Evolutionary conservation across 2,113 vertebrate species (phyloP).

Genomic region (Pterocles orientalis): DNA sequence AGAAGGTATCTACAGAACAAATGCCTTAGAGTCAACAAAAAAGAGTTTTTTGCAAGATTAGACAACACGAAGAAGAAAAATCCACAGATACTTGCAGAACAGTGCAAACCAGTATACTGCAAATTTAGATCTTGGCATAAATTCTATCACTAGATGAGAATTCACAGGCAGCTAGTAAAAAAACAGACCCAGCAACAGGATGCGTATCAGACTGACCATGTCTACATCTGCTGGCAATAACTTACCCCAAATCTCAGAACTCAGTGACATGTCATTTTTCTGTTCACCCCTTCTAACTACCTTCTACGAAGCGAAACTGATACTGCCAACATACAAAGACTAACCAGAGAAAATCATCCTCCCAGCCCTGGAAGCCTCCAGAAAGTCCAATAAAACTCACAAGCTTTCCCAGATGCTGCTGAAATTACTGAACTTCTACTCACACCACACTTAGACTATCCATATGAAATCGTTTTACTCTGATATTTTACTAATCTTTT

Average conservation of each 20-base stretch:
- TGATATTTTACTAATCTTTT: not conserved
- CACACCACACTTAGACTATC: not conserved
- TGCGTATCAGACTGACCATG: not conserved
- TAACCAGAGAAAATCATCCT: not conserved
- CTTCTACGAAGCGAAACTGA: not conserved
- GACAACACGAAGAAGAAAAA: not conserved
- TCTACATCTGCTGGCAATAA: constrained; percentile 14
- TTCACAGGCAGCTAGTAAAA: not conserved
- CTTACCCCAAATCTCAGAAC: not conserved
- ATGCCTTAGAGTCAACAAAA: not conserved
- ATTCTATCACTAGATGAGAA: not conserved
- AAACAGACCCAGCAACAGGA: constrained; percentile 12
- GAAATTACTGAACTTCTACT: not conserved
- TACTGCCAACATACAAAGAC: not conserved
- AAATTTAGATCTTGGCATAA: not conserved
- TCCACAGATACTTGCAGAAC: not conserved
- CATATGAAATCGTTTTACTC: not conserved
- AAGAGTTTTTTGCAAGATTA: not conserved
- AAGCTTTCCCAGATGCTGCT: not conserved
- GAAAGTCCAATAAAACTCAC: not conserved
- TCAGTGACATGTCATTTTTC: not conserved
- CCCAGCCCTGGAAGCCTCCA: not conserved
- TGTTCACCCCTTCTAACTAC: not conserved
- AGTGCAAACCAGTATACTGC: not conserved
- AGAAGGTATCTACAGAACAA: not conserved